Conservation (phyloP, 2,797 vertebrate genomes). For the Choloepus didactylus region DNA sequence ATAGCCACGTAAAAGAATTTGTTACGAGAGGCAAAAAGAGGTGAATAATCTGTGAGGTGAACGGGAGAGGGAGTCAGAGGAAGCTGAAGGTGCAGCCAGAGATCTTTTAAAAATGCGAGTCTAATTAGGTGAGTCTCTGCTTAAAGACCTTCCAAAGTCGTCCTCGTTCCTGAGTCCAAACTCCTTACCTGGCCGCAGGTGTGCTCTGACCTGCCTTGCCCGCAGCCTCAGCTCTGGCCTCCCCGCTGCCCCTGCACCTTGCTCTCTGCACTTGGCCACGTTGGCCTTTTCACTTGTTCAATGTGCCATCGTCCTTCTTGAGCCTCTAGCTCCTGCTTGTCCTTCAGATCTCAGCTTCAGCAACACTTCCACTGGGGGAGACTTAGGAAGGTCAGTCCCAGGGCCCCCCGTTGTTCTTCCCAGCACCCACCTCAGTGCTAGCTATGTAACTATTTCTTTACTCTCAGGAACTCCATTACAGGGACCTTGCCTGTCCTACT, state of each 20-base stretch:
- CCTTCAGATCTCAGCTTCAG: background rate
- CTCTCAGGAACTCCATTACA: background rate
- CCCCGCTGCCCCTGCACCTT: fast-evolving
- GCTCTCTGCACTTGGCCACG: too few relatives aligned
- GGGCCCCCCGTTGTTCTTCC: background rate
- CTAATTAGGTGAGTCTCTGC: background rate
- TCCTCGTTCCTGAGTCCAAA: background rate
- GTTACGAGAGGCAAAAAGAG: background rate
- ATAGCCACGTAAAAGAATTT: background rate
- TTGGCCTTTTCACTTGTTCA: background rate
- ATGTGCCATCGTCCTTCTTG: background rate
- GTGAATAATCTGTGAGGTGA: background rate
- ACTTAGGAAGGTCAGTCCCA: background rate
- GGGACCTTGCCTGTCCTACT: background rate
- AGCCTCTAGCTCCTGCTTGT: background rate
- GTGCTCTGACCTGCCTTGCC: background rate
- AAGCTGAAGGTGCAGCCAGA: background rate
- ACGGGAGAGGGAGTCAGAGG: background rate
- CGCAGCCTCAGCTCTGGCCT: background rate
- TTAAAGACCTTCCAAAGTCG: background rate
- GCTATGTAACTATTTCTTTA: background rate
- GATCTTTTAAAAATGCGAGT: background rate
- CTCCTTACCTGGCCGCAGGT: background rate
- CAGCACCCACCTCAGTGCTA: background rate
- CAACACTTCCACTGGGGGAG: background rate